Percentiles rank a stretch among this genome's conserved stretches.
Conservation (phyloP, 2,113 vertebrate species). For the Talpa occidentalis region DNA sequence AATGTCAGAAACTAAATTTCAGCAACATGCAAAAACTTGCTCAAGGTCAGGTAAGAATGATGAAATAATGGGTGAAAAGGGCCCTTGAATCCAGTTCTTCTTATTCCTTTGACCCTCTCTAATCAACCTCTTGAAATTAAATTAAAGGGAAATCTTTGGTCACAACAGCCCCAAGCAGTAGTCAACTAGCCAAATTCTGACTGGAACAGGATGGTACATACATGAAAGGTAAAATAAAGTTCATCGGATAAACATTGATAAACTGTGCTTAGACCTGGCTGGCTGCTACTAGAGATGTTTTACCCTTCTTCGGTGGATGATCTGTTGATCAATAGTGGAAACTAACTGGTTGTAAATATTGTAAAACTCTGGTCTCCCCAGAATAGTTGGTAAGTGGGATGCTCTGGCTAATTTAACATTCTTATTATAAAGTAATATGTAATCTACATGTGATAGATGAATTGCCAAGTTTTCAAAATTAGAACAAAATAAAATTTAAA, state of each 20-base stretch:
- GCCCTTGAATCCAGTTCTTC: background rate
- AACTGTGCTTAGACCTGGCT: background rate
- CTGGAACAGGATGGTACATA: background rate
- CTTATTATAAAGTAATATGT: background rate
- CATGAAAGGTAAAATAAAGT: background rate
- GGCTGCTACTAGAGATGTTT: background rate
- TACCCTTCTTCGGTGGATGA: background rate
- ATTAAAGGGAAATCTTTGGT: background rate
- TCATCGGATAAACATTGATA: background rate
- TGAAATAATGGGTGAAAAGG: background rate
- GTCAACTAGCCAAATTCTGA: background rate
- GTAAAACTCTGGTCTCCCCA: background rate
- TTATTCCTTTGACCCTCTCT: background rate
- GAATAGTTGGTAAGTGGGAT: background rate
- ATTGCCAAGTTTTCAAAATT: background rate
- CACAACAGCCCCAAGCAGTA: background rate
- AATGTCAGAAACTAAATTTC: background rate
- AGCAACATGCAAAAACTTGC: background rate
- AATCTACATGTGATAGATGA: background rate
- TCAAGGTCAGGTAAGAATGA: background rate
- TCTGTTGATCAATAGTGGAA: background rate
- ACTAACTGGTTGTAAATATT: background rate
- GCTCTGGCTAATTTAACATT: slow-evolving; percentile 21
- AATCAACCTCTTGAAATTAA: background rate
- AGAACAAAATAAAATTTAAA: slow-evolving; percentile 27